phyloP scores from a whole-genome alignment of 2,113 vertebrate species.

The Entosphenus tridentatus region DNA sequence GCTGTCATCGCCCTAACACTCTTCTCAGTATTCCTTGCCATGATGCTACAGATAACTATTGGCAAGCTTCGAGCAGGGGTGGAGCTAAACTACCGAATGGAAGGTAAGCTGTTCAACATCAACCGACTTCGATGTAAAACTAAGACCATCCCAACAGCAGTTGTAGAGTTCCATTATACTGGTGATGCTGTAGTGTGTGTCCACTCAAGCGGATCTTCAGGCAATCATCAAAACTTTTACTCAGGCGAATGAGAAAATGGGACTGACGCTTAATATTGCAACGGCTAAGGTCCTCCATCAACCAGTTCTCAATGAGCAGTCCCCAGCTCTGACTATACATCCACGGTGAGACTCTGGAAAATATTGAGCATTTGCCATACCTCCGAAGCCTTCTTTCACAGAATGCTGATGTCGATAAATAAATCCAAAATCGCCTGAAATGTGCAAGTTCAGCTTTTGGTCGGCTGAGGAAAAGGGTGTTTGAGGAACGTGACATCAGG shows the following conservation, averaged over 20 bases:
- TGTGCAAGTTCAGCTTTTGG: conserved; percentile 3
- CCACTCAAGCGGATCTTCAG: not conserved
- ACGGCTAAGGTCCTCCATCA: not conserved
- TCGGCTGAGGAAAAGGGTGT: not conserved
- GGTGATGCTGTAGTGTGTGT: not conserved
- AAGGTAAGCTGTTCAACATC: conserved; percentile 1
- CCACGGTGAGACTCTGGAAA: not conserved
- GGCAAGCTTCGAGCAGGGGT: not conserved
- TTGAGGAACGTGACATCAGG: not conserved
- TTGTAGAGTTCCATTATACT: not conserved
- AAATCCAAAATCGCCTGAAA: conserved; percentile 5
- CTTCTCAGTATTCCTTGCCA: not conserved
- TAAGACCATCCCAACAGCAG: not conserved
- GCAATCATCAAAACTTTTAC: not conserved
- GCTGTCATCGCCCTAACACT: not conserved
- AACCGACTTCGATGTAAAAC: not conserved
- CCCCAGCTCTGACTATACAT: conserved; percentile 2
- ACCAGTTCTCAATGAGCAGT: not conserved
- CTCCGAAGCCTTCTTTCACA: not conserved
- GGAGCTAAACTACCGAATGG: not conserved
- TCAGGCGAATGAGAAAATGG: not conserved
- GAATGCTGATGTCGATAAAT: not conserved
- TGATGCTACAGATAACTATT: not conserved
- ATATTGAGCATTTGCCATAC: not conserved
- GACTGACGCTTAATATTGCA: not conserved